Conservation (phyloP, 2,797 vertebrate species). For the Mustela erminea region DNA sequence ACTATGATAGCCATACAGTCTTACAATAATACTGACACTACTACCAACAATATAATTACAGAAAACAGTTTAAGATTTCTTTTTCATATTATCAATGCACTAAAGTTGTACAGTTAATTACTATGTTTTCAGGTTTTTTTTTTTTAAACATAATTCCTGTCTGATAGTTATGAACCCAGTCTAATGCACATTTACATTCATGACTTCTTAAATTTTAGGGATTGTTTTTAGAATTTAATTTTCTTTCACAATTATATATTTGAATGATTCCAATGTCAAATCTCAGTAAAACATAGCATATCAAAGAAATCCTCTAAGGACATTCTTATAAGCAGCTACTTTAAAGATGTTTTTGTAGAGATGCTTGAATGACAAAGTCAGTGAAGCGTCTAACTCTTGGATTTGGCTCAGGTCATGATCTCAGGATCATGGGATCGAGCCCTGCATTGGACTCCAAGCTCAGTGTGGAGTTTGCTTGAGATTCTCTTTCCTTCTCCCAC, state of each 20-base stretch:
- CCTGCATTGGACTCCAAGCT: rapidly evolving
- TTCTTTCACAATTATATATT: constrained; percentile 30
- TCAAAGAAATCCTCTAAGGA: neutral
- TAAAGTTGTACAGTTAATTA: neutral
- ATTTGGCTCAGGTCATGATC: neutral
- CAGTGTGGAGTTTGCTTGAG: neutral
- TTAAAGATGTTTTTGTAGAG: neutral
- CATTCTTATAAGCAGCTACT: neutral
- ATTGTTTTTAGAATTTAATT: neutral
- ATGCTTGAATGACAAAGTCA: neutral
- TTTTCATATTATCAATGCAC: neutral
- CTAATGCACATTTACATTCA: neutral
- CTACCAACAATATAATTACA: neutral
- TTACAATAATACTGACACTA: neutral
- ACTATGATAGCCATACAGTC: neutral
- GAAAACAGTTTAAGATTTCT: neutral
- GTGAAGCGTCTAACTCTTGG: neutral
- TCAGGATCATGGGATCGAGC: neutral
- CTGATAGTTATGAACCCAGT: neutral
- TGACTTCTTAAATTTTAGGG: neutral
- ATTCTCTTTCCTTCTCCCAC: neutral
- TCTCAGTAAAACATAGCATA: neutral
- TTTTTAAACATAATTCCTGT: neutral
- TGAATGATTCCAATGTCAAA: constrained; percentile 8
- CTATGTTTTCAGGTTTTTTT: constrained; percentile 14